phyloP scores from a whole-genome alignment of 2,113 vertebrate genomes.

The Gasterosteus aculeatus region DNA sequence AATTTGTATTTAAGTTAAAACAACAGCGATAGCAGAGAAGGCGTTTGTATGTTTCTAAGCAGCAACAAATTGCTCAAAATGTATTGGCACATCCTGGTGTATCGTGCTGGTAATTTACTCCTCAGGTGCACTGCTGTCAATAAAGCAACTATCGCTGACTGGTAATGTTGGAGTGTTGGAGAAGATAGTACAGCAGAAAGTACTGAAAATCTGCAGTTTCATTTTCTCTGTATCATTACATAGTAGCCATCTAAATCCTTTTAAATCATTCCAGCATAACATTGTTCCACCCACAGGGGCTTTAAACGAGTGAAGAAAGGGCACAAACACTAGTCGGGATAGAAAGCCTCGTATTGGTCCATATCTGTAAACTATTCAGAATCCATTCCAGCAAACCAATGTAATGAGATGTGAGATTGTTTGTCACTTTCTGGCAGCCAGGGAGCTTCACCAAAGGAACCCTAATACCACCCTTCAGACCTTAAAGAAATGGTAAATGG shows the following conservation, averaged over 20 bases:
- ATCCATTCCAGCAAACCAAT: not conserved
- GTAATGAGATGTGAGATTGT: not conserved
- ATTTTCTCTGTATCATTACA: not conserved
- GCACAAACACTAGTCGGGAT: not conserved
- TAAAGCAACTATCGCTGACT: not conserved
- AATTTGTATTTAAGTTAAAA: too few species aligned
- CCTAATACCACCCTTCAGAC: too few species aligned
- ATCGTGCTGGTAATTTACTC: too few species aligned
- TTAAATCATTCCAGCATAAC: not conserved
- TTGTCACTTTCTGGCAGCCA: too few species aligned
- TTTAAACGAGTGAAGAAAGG: not conserved
- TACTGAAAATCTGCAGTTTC: not conserved
- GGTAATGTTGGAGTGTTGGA: too few species aligned
- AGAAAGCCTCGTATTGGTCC: not conserved
- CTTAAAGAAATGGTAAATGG: too few species aligned
- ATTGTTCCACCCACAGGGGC: not conserved
- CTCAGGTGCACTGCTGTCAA: not conserved
- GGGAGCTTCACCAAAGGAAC: too few species aligned
- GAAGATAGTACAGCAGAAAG: not conserved
- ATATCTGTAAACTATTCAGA: not conserved
- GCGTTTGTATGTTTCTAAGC: too few species aligned
- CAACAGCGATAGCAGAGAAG: too few species aligned
- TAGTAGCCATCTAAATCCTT: not conserved
- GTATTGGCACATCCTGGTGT: not conserved
- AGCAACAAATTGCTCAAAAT: not conserved